These are phyloP conservation scores for Melanerpes formicivorus DNA, from an alignment of 2,113 vertebrate genomes.

Conservation along the genomic window DNA sequence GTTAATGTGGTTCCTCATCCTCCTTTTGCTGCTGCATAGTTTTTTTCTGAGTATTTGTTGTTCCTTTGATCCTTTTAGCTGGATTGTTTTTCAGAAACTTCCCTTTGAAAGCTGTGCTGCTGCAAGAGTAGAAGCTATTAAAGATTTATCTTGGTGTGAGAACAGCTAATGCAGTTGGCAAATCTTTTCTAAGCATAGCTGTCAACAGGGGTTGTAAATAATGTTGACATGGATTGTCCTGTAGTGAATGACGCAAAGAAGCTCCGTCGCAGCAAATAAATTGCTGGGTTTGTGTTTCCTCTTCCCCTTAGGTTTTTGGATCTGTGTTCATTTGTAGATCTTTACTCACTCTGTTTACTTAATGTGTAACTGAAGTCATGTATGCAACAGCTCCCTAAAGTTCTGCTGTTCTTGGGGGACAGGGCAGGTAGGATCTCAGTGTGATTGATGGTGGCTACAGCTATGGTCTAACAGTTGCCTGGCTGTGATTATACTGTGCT, in stretches of 20 bases:
- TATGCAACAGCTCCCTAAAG: not conserved
- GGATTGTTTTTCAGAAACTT: not conserved
- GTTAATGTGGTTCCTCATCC: not conserved
- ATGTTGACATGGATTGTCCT: constrained; percentile 12
- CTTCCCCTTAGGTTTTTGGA: not conserved
- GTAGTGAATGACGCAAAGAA: not conserved
- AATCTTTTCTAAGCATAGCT: constrained; percentile 38
- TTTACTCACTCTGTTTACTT: not conserved
- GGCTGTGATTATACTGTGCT: not conserved
- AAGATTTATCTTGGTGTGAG: constrained; percentile 14
- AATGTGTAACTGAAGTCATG: not conserved
- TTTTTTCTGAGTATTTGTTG: not conserved
- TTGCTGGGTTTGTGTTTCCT: not conserved
- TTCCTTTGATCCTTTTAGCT: not conserved
- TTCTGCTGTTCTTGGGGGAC: not conserved
- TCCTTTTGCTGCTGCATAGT: not conserved
- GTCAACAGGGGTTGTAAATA: constrained; percentile 7
- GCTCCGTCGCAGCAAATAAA: not conserved
- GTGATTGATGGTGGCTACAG: not conserved
- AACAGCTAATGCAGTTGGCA: not conserved
- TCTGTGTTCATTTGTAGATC: not conserved
- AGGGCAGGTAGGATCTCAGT: not conserved
- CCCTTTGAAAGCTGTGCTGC: not conserved
- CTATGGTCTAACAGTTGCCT: not conserved
- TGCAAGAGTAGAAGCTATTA: not conserved